Evolutionary conservation across 2,888 invertebrate genomes (phyloP).

Genomic region (Hemithea aestivaria): DNA sequence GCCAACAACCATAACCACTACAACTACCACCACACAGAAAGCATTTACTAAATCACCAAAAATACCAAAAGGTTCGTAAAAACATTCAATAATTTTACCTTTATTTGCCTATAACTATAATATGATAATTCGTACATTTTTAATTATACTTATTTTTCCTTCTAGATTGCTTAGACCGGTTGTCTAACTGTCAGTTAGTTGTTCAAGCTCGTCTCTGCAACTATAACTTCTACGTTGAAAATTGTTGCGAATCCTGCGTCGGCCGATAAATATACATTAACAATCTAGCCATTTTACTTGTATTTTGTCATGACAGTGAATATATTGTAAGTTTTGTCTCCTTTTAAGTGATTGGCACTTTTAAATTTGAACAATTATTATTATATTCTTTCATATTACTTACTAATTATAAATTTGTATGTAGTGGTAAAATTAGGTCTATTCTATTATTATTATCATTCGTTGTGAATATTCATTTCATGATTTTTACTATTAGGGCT

Average conservation of each 20-base stretch:
- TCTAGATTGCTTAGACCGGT: constrained; percentile 83
- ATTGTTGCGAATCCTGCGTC: constrained; percentile 88
- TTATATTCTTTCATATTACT: too few relatives aligned
- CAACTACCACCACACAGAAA: constrained; percentile 30
- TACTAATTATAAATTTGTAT: too few relatives aligned
- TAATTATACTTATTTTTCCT: constrained; percentile 19
- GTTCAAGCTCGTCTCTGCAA: constrained; percentile 92
- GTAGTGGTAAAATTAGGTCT: too few relatives aligned
- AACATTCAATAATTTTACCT: not conserved
- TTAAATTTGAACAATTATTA: too few relatives aligned
- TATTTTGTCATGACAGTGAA: too few relatives aligned
- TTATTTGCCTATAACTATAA: constrained; percentile 33
- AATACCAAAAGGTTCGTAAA: constrained; percentile 38
- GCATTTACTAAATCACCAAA: constrained; percentile 29
- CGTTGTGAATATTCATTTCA: constrained; percentile 15
- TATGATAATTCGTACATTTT: too few relatives aligned
- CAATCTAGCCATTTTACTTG: too few relatives aligned
- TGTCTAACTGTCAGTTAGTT: constrained; percentile 88
- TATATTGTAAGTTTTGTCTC: too few relatives aligned
- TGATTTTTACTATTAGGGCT: not conserved
- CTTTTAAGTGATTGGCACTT: too few relatives aligned
- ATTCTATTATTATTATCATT: too few relatives aligned
- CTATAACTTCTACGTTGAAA: constrained; percentile 89
- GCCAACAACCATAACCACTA: constrained; percentile 18
- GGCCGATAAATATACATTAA: constrained; percentile 35